These are phyloP conservation scores for Nettapus auritus DNA, from an alignment of 2,113 vertebrate species.

Conservation along the genomic window DNA sequence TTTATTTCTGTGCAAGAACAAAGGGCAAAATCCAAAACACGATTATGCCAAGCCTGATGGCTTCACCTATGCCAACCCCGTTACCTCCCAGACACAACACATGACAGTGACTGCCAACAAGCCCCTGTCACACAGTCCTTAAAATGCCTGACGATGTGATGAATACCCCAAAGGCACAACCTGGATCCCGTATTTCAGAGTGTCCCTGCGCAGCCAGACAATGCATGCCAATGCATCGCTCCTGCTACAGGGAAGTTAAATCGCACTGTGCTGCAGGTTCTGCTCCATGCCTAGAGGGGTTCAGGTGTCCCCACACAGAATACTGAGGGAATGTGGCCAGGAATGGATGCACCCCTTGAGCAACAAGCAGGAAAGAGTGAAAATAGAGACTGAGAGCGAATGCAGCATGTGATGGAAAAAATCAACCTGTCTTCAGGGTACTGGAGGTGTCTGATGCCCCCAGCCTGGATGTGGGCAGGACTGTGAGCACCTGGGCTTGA, in stretches of 20 bases:
- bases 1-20: neutral
- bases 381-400: neutral
- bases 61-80: neutral
- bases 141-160: neutral
- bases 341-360: neutral
- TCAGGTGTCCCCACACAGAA: neutral
- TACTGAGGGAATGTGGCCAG: neutral
- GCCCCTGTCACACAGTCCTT: neutral
- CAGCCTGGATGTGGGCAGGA: neutral
- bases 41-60: neutral
- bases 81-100: neutral
- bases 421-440: fast-evolving
- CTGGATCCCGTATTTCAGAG: neutral
- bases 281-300: too few species aligned
- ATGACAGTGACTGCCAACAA: neutral
- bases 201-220: neutral
- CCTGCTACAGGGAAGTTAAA: neutral
- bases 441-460: neutral
- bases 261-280: neutral
- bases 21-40: neutral
- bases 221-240: neutral
- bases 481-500: neutral
- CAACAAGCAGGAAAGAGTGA: neutral
- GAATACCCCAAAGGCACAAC: neutral
- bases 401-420: neutral